These are phyloP conservation scores for Tachina fera DNA, from an alignment of 2,888 invertebrate species.

Conservation along the genomic window DNA sequence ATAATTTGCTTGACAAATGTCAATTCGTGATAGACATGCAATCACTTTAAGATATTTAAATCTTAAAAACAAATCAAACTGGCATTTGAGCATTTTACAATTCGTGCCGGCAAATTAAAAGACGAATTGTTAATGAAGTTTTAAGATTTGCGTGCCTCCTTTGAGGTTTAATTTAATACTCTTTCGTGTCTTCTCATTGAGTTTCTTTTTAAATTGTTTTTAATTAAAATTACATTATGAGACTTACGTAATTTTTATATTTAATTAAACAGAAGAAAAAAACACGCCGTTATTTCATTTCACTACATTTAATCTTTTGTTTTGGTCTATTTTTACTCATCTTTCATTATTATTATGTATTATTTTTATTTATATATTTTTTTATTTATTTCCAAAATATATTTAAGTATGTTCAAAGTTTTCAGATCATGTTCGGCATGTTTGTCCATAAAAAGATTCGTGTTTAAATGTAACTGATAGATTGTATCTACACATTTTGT, in stretches of 20 bases:
- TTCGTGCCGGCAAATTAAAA: not conserved
- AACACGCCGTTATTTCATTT: not conserved
- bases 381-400: not conserved
- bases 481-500: not conserved
- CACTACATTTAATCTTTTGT: slow-evolving; percentile 8
- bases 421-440: slow-evolving; percentile 49
- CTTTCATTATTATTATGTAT: no score
- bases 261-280: not conserved
- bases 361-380: no score
- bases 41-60: no score
- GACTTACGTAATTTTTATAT: slow-evolving; percentile 19
- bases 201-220: slow-evolving; percentile 29
- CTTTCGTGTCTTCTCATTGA: not conserved
- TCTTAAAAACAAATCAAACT: no score
- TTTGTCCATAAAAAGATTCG: slow-evolving; percentile 20
- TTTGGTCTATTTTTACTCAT: slow-evolving; percentile 14
- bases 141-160: slow-evolving; percentile 36
- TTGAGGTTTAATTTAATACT: slow-evolving; percentile 7
- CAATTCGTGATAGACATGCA: no score
- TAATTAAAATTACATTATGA: slow-evolving; percentile 27
- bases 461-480: not conserved
- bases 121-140: no score
- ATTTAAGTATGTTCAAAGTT: slow-evolving; percentile 44
- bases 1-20: no score
- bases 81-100: not conserved